Evolutionary conservation across 2,888 invertebrate genomes (phyloP), one percentile per base, ranked within the genome.

Genomic region (Anagyrus pseudococci): DNA sequence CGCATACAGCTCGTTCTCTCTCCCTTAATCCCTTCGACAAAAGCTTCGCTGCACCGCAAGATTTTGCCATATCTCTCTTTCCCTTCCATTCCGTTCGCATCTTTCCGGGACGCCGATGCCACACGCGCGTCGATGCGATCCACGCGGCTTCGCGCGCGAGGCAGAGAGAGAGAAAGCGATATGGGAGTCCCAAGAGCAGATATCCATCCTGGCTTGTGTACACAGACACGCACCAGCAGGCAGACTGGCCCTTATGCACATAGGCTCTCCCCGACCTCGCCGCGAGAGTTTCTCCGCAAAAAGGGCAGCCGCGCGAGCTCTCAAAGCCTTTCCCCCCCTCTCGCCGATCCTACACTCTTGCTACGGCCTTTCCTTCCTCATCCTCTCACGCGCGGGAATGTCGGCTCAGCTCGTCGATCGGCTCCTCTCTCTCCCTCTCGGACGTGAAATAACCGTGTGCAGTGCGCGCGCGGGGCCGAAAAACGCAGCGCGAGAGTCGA

Each of bases 231-330:
- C 19, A 37, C 20, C 37, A 20, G 29, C 33, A 33, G 33, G 19
- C 29, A 29, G 10, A 8, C 29, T 22, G n/a, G 3, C 10, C 10
- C 19, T 6, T 22, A 20, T 20, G 8, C 15, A 37, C 8, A 37
- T 13, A 8, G 15, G 4, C n/a, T n/a, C n/a, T n/a, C n/a, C n/a
- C n/a, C n/a, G n/a, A n/a, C n/a, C 19, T 15, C 17, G 49, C 52
- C n/a, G 23, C n/a, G 37, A 41, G 40, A 52, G 40, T 52, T 52
- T 52, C 52, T 22, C 7, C 52, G 52, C 40, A 52, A 52, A 52
- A 52, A 52, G 52, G 40, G 40, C 40, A 52, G 40, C 52, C 25
- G 52, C 52, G 52, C 40, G 52, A n/a, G n/a, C n/a, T n/a, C n/a
- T n/a, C n/a, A n/a, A n/a, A 4, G 33, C 8, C 13, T 37, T 37